Conservation (phyloP, 1,140 invertebrate genomes). For the Eufriesea mexicana region DNA sequence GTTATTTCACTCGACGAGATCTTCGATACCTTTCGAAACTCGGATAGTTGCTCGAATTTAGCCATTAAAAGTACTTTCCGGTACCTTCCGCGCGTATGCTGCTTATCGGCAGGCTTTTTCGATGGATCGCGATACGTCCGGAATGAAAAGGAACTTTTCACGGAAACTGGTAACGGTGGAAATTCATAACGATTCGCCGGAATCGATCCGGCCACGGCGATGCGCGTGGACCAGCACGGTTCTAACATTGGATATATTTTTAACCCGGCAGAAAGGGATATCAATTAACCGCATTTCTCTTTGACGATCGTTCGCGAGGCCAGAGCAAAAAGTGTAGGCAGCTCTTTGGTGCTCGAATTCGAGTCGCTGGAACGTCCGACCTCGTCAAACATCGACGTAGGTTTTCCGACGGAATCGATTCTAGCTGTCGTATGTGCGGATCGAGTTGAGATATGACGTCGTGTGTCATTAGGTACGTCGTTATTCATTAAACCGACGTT, state of each 20-base stretch:
- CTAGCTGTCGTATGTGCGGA: constrained; percentile 40
- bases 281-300: constrained; percentile 50
- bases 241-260: constrained; percentile 21
- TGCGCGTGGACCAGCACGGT: not conserved
- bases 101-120: not conserved
- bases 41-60: not conserved
- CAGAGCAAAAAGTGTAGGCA: constrained; percentile 43
- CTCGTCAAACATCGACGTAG: constrained; percentile 62
- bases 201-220: not conserved
- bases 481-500: constrained; percentile 75
- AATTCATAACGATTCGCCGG: not conserved
- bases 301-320: constrained; percentile 27
- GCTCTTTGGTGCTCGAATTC: constrained; percentile 38
- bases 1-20: no score
- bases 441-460: constrained; percentile 64
- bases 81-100: no score
- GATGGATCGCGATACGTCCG: not conserved
- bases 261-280: not conserved
- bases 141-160: not conserved
- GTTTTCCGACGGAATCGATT: constrained; percentile 59
- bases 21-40: not conserved
- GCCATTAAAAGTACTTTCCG: not conserved
- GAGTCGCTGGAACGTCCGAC: constrained; percentile 42
- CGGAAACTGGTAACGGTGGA: not conserved
- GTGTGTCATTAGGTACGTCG: constrained; percentile 69